Evolutionary conservation across 2,888 invertebrate genomes (phyloP).

Genomic region (Mythimna vitellina): DNA sequence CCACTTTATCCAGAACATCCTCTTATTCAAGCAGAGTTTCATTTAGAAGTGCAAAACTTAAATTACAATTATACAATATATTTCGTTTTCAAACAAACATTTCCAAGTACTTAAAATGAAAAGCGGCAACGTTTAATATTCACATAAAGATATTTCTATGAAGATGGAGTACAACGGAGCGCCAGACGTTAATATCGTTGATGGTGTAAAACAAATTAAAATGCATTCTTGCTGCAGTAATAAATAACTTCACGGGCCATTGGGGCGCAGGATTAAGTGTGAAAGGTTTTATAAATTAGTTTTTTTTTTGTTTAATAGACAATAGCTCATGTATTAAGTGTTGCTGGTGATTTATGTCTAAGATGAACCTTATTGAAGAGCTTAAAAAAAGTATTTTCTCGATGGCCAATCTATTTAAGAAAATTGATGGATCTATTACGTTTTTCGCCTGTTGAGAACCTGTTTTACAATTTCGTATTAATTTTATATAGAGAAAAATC

Average conservation of each 20-base stretch:
- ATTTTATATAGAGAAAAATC: not conserved
- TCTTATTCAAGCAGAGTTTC: not conserved
- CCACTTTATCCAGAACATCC: not conserved
- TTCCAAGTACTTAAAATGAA: slow-evolving; percentile 32
- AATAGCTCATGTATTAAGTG: not conserved
- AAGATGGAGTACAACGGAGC: slow-evolving; percentile 57
- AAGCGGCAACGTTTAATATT: slow-evolving; percentile 37
- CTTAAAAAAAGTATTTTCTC: not conserved
- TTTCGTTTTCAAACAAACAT: slow-evolving; percentile 4
- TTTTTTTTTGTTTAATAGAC: slow-evolving; percentile 20
- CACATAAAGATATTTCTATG: slow-evolving; percentile 59
- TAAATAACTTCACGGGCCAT: slow-evolving; percentile 72
- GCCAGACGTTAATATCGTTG: slow-evolving; percentile 71
- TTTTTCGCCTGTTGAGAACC: not conserved
- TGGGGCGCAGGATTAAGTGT: slow-evolving; percentile 48
- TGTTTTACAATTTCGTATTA: not conserved
- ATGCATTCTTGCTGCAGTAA: slow-evolving; percentile 74
- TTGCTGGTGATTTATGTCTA: not conserved
- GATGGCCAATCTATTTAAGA: not conserved
- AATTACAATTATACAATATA: slow-evolving; percentile 8
- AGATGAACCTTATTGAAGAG: not conserved
- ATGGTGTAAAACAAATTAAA: slow-evolving; percentile 78
- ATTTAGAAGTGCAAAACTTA: slow-evolving; percentile 11
- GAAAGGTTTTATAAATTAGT: slow-evolving; percentile 42
- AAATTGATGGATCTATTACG: slow-evolving; percentile 3